phyloP scores from a whole-genome alignment of 2,797 vertebrate genomes.

The Tenualosa thibaudeaui region DNA sequence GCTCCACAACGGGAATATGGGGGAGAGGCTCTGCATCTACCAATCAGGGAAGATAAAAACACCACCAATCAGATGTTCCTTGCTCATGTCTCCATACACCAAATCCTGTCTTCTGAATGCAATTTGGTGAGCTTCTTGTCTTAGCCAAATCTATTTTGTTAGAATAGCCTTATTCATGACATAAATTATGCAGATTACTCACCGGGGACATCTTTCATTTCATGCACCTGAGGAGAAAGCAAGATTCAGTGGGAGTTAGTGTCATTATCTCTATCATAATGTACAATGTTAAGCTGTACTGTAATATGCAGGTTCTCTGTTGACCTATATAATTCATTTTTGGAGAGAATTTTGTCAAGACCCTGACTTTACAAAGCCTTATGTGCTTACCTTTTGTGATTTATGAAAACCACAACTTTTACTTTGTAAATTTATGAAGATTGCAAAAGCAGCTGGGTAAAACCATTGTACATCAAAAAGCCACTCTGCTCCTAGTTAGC shows the following conservation, averaged over 20 bases:
- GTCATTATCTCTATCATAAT: background rate
- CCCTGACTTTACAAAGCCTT: background rate
- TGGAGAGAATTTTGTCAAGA: background rate
- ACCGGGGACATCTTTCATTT: slow-evolving; percentile 47
- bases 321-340: background rate
- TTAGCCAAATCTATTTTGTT: background rate
- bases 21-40: slow-evolving; percentile 55
- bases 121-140: background rate
- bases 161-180: background rate
- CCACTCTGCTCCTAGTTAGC: background rate
- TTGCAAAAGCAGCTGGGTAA: background rate
- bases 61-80: background rate
- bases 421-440: background rate
- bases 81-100: background rate
- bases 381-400: background rate
- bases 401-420: background rate
- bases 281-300: background rate
- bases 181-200: slow-evolving; percentile 8
- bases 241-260: slow-evolving; percentile 9
- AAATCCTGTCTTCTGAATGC: background rate
- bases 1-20: slow-evolving; percentile 50
- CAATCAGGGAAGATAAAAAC: slow-evolving; percentile 1
- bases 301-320: background rate
- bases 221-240: slow-evolving; percentile 40
- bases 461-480: background rate